phyloP scores from a whole-genome alignment of 2,888 invertebrate species.

The Netelia virgata region DNA sequence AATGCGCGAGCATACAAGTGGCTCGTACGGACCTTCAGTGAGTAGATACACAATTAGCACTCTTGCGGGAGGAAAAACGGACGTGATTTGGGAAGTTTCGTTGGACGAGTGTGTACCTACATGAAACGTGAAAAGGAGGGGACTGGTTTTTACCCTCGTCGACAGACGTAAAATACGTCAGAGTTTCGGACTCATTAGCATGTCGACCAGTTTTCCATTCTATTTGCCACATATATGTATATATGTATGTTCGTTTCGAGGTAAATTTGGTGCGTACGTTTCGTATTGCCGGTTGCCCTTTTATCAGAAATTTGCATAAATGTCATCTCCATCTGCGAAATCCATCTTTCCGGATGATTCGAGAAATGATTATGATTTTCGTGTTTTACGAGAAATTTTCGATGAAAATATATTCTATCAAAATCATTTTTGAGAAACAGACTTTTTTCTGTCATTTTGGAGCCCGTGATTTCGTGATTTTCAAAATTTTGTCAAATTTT shows the following conservation, averaged over 20 bases:
- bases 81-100: slow-evolving; percentile 51
- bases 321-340: too few species aligned
- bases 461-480: too few species aligned
- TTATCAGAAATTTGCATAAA: too few species aligned
- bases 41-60: not conserved
- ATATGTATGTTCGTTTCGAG: not conserved
- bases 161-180: slow-evolving; percentile 16
- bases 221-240: not conserved
- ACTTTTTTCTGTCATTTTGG: too few species aligned
- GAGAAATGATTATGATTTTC: too few species aligned
- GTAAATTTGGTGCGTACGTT: not conserved
- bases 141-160: slow-evolving; percentile 3
- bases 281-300: too few species aligned
- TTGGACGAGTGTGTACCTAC: slow-evolving; percentile 1
- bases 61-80: slow-evolving; percentile 18
- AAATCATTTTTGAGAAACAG: too few species aligned
- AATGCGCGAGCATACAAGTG: not conserved
- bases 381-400: too few species aligned
- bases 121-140: not conserved
- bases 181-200: slow-evolving; percentile 35
- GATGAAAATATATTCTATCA: too few species aligned
- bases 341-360: too few species aligned
- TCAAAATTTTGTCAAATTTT: too few species aligned
- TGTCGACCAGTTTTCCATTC: slow-evolving; percentile 19
- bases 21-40: not conserved